Evolutionary conservation across 2,797 vertebrate species (phyloP).

Genomic region (Graptemys geographica): DNA sequence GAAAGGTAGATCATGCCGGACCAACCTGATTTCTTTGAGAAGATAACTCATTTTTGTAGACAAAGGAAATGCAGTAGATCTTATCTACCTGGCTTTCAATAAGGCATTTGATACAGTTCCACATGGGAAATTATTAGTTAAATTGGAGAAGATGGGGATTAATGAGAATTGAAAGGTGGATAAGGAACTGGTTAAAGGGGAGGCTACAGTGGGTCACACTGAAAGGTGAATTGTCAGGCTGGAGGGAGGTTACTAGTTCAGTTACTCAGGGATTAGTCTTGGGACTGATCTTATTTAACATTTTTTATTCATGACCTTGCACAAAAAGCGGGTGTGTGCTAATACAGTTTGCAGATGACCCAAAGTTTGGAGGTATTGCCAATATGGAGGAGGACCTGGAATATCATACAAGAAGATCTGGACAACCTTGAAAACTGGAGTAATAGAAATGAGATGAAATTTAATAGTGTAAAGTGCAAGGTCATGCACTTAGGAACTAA

Average conservation of each 20-base stretch:
- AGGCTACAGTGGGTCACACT: background rate
- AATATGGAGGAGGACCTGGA: background rate
- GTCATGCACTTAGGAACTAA: background rate
- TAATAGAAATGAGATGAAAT: background rate
- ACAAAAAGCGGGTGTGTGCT: background rate
- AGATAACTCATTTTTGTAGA: too few relatives aligned
- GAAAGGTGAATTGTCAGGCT: background rate
- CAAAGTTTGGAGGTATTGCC: background rate
- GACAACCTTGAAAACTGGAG: background rate
- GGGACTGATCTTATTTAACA: background rate
- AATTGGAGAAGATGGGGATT: background rate
- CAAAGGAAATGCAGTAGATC: background rate
- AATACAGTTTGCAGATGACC: background rate
- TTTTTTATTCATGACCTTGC: background rate
- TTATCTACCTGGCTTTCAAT: background rate
- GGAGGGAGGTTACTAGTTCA: background rate
- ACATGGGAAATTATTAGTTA: background rate
- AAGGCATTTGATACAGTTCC: background rate
- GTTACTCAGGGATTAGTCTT: background rate
- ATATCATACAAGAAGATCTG: background rate
- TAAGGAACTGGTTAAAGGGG: background rate
- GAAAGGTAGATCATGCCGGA: too few relatives aligned
- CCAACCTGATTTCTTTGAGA: too few relatives aligned
- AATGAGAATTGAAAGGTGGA: background rate
- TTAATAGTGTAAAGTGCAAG: background rate